A percentile compares a stretch with the other conserved stretches of the same genome.
Evolutionary conservation across 1,140 invertebrate species (phyloP).

Genomic region (Ctenoplectra terminalis): DNA sequence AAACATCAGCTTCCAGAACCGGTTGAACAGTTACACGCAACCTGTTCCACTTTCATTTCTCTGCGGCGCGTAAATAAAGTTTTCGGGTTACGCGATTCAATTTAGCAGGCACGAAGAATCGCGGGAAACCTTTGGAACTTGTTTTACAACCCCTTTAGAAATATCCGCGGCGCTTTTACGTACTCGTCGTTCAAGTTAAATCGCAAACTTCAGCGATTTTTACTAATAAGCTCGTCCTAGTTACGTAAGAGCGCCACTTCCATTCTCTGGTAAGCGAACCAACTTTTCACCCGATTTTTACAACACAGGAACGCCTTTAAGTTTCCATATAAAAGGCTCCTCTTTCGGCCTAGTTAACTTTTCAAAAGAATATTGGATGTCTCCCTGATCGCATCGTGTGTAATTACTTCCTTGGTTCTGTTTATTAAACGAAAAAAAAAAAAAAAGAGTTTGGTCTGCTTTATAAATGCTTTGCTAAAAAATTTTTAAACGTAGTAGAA

Average conservation of each 20-base stretch:
- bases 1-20: background rate
- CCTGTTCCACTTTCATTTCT: slow-evolving; percentile 16
- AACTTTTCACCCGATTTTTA: slow-evolving; percentile 59
- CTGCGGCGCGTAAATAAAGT: slow-evolving; percentile 22
- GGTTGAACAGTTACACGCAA: background rate
- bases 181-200: slow-evolving; percentile 13
- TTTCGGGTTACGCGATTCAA: slow-evolving; percentile 19
- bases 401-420: background rate
- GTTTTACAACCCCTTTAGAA: slow-evolving; percentile 30
- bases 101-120: slow-evolving; percentile 28
- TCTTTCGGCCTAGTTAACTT: slow-evolving; percentile 45
- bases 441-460: no score
- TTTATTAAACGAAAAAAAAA: background rate
- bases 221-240: slow-evolving; percentile 54
- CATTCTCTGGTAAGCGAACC: slow-evolving; percentile 21
- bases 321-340: slow-evolving; percentile 25
- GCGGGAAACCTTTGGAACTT: slow-evolving; percentile 26
- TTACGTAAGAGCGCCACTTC: slow-evolving; percentile 47
- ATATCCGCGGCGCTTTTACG: slow-evolving; percentile 27
- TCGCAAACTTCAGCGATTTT: slow-evolving; percentile 42
- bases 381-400: background rate
- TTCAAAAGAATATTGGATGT: slow-evolving; percentile 38
- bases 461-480: no score
- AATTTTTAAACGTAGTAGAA: no score
- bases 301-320: slow-evolving; percentile 17